These are phyloP conservation scores for Strix aluco DNA, from an alignment of 2,113 vertebrate genomes.

Conservation along the genomic window DNA sequence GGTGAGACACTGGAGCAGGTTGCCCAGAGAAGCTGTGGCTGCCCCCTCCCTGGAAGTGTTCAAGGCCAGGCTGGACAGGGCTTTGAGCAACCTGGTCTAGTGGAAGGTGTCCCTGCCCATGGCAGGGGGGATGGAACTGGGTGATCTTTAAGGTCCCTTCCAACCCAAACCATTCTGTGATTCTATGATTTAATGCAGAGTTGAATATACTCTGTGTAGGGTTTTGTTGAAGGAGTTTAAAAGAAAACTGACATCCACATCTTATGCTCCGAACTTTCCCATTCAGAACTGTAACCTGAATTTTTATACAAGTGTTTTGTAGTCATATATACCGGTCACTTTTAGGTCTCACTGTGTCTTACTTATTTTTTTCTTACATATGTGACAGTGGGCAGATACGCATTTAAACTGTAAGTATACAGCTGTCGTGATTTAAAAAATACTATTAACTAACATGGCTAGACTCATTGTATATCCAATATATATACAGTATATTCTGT, in stretches of 20 bases:
- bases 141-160: too few relatives aligned
- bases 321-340: background rate
- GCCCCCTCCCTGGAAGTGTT: too few relatives aligned
- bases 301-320: background rate
- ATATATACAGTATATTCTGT: background rate
- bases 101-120: too few relatives aligned
- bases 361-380: background rate
- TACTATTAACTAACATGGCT: background rate
- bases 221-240: background rate
- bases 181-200: background rate
- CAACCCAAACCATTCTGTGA: too few relatives aligned
- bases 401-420: background rate
- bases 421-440: constrained; percentile 1
- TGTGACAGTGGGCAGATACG: background rate
- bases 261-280: background rate
- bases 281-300: background rate
- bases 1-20: too few relatives aligned
- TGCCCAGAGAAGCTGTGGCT: too few relatives aligned
- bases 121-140: too few relatives aligned
- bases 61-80: too few relatives aligned
- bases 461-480: background rate
- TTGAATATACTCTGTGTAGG: background rate
- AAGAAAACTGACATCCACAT: background rate
- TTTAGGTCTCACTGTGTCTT: background rate
- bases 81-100: too few relatives aligned